phyloP scores from a whole-genome alignment of 1,140 invertebrate species.

The Ceratoteleas bidentatus region DNA sequence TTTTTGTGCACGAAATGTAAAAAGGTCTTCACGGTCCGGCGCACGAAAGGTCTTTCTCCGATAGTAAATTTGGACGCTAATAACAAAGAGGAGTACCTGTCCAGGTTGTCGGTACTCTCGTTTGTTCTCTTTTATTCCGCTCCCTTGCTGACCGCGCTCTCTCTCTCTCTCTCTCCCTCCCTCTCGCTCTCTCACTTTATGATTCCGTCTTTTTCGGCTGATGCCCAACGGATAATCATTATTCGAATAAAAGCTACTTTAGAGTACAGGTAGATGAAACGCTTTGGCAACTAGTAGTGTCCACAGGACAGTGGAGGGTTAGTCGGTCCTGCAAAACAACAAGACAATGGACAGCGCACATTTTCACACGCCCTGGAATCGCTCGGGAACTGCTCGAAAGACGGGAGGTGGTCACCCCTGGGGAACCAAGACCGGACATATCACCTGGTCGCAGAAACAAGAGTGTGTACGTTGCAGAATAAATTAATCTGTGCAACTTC shows the following conservation, averaged over 20 bases:
- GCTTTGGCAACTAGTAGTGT: conserved; percentile 51
- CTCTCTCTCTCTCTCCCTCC: conserved; percentile 27
- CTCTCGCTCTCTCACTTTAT: conserved; percentile 30
- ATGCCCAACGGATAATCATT: conserved; percentile 62
- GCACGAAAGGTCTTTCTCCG: conserved; percentile 61
- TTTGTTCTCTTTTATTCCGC: conserved; percentile 54
- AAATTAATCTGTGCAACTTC: conserved; percentile 72
- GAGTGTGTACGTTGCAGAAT: conserved; percentile 70
- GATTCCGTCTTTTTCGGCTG: conserved; percentile 48
- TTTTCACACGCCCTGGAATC: conserved; percentile 74
- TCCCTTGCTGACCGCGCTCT: conserved; percentile 19
- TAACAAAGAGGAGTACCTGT: conserved; percentile 69
- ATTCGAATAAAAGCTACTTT: conserved; percentile 67
- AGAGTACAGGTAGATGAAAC: conserved; percentile 60
- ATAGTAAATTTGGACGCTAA: conserved; percentile 58
- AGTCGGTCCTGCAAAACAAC: conserved; percentile 60
- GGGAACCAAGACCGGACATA: conserved; percentile 70
- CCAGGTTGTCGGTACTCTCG: conserved; percentile 60
- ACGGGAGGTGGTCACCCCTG: conserved; percentile 69
- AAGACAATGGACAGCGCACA: conserved; percentile 70
- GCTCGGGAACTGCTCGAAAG: conserved; percentile 38
- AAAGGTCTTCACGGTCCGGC: conserved; percentile 67
- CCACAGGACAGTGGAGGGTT: conserved; percentile 54
- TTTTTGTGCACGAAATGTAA: conserved; percentile 55
- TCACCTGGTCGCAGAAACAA: conserved; percentile 74